Evolutionary conservation across 2,113 vertebrate genomes (phyloP), one percentile per base, ranked within the genome.

Genomic region (Empidonax alnorum): DNA sequence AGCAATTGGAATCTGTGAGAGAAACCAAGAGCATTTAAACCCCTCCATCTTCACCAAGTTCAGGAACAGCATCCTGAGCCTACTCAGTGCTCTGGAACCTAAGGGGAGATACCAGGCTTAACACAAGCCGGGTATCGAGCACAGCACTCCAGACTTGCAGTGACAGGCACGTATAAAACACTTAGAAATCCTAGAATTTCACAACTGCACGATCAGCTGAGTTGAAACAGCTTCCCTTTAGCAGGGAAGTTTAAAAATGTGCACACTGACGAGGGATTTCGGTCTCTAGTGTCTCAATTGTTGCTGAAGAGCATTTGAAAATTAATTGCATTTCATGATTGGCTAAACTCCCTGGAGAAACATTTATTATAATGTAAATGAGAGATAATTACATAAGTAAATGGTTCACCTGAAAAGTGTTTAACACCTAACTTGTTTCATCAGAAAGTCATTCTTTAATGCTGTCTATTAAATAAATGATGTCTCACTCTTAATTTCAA

Each of bases 261-360:
- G 90, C 66, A 78, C 58, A 63, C 21, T 49, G 66, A 90, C 56
- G 7, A 56, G 72, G 82, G 85, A 94, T 46, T 90, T 84, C 0
- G 0, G 66, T 89, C 93, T 92, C 94, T n/a, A 53, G 90, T 73
- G 96, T 7, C 25, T 84, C 90, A 95, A 74, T 89, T 96, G 92
- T 82, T 95, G 69, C 96, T 93, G 88, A 95, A 95, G 79, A 92
- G 49, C 72, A 82, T 93, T 89, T 93, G 93, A 96, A 96, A 96
- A 97, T 97, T 97, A 97, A 97, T 94, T 96, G 90, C 93, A 82
- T 90, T 90, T 94, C 92, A 96, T 79, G 96, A 96, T 89, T 95
- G 91, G 91, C 52, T 96, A 80, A 94, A 94, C 78, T 95, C 96
- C 89, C 95, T 30, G 71, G 89, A 95, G 96, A 95, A 95, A 94